Evolutionary conservation across 1,140 invertebrate species (phyloP).

Genomic region (Holotrichia oblita): DNA sequence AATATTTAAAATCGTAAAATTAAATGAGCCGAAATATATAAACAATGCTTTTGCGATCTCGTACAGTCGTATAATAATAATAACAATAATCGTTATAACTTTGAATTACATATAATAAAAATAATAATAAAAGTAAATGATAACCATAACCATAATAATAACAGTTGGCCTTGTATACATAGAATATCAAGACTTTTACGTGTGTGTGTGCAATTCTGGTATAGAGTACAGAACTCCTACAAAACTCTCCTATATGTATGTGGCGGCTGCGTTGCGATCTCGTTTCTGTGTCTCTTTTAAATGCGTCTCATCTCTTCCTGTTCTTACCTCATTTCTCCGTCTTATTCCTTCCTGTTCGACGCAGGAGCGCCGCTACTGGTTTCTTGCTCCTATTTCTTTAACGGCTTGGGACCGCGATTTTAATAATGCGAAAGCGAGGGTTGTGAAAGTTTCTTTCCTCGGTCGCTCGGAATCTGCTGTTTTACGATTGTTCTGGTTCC

Average conservation of each 20-base stretch:
- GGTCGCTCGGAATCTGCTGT: not conserved
- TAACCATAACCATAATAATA: constrained; percentile 54
- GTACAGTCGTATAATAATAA: constrained; percentile 51
- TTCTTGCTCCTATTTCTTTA: not conserved
- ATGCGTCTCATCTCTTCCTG: not conserved
- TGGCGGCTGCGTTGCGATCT: not conserved
- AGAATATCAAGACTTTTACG: not conserved
- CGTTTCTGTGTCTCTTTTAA: not conserved
- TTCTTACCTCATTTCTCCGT: not conserved
- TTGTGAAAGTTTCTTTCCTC: constrained; percentile 11
- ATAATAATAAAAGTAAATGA: constrained; percentile 57
- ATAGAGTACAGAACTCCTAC: too few relatives aligned
- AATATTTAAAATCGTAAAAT: constrained; percentile 39
- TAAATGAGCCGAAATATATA: constrained; percentile 21
- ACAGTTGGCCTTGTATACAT: constrained; percentile 41
- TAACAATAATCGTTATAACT: constrained; percentile 56
- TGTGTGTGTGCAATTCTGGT: too few relatives aligned
- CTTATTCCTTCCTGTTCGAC: not conserved
- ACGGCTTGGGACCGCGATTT: not conserved
- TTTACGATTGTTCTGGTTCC: not conserved
- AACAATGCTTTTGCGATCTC: constrained; percentile 42
- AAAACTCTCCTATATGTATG: not conserved
- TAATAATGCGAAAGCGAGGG: not conserved
- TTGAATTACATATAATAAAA: constrained; percentile 59
- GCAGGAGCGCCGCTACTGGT: not conserved